phyloP scores from a whole-genome alignment of 2,113 vertebrate genomes.

The Phrynocephalus versicolor region DNA sequence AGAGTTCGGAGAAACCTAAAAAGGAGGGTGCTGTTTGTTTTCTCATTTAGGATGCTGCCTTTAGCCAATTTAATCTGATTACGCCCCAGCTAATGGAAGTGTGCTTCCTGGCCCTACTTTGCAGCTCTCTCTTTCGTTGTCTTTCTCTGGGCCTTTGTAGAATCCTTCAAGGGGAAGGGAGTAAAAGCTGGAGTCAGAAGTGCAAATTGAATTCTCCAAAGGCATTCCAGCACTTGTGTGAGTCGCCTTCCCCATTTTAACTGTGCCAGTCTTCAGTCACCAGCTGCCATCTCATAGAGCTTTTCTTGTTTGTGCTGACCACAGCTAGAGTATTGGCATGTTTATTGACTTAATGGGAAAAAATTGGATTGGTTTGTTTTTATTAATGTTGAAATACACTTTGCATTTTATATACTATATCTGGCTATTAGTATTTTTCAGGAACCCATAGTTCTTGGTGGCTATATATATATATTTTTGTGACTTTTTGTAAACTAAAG shows the following conservation, averaged over 20 bases:
- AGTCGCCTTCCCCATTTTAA: conserved; percentile 46
- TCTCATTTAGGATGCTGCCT: conserved; percentile 59
- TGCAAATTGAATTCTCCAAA: conserved; percentile 63
- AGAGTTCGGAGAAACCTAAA: conserved; percentile 49
- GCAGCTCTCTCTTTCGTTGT: conserved; percentile 39
- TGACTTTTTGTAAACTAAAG: conserved; percentile 94
- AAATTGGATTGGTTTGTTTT: conserved; percentile 72
- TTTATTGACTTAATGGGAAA: conserved; percentile 77
- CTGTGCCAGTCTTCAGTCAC: conserved; percentile 79
- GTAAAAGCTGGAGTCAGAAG: conserved; percentile 53
- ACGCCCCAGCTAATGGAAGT: conserved; percentile 39
- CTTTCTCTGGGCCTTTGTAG: conserved; percentile 51
- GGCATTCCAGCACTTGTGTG: conserved; percentile 66
- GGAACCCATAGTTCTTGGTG: conserved; percentile 87
- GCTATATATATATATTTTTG: conserved; percentile 88
- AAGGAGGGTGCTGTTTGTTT: conserved; percentile 49
- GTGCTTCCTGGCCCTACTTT: conserved; percentile 59
- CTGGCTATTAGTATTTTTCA: conserved; percentile 89
- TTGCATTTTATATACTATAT: conserved; percentile 90
- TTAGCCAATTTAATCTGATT: conserved; percentile 64
- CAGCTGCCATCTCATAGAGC: conserved; percentile 76
- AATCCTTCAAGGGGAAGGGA: conserved; percentile 45
- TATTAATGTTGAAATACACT: conserved; percentile 85
- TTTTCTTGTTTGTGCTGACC: conserved; percentile 76
- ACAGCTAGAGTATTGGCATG: conserved; percentile 86